Evolutionary conservation across 2,888 invertebrate genomes (phyloP).

Genomic region (Drosophila stalkeri): DNA sequence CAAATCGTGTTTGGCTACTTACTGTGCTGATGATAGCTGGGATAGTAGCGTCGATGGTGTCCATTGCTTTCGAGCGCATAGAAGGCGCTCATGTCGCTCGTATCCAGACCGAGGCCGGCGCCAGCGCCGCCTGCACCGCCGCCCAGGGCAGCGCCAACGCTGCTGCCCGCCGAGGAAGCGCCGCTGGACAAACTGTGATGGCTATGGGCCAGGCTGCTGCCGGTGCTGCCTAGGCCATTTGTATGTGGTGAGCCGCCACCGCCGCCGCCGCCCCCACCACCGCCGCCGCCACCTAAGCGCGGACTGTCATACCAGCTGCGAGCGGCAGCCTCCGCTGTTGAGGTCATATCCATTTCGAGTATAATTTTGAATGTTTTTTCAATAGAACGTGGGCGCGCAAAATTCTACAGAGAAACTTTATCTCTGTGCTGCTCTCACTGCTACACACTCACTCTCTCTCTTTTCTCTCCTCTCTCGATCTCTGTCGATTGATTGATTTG

Average conservation of each 20-base stretch:
- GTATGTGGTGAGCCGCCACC: conserved; percentile 84
- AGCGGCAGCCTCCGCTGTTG: conserved; percentile 86
- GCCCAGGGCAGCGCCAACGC: conserved; percentile 77
- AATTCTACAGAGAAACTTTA: conserved; percentile 44
- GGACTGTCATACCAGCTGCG: conserved; percentile 86
- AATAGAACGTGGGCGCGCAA: conserved; percentile 64
- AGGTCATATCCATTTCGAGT: conserved; percentile 86
- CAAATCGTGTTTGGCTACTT: conserved; percentile 62
- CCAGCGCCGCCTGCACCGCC: conserved; percentile 75
- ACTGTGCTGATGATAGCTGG: conserved; percentile 85
- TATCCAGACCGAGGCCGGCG: conserved; percentile 82
- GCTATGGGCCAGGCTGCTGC: conserved; percentile 79
- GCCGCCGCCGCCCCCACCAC: conserved; percentile 84
- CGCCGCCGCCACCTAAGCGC: conserved; percentile 84
- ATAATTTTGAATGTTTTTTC: conserved; percentile 85
- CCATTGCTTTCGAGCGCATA: conserved; percentile 85
- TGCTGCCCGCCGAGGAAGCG: conserved; percentile 82
- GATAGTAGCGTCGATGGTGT: conserved; percentile 85
- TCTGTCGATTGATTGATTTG: conserved; percentile 5
- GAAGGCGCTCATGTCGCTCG: conserved; percentile 85
- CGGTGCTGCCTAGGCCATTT: conserved; percentile 82
- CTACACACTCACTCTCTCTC: conserved; percentile 1
- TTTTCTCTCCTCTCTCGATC: not conserved
- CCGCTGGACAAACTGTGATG: conserved; percentile 83
- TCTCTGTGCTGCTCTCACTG: conserved; percentile 35